Conservation (phyloP, 2,888 invertebrate species). For the Conomelus anceps region DNA sequence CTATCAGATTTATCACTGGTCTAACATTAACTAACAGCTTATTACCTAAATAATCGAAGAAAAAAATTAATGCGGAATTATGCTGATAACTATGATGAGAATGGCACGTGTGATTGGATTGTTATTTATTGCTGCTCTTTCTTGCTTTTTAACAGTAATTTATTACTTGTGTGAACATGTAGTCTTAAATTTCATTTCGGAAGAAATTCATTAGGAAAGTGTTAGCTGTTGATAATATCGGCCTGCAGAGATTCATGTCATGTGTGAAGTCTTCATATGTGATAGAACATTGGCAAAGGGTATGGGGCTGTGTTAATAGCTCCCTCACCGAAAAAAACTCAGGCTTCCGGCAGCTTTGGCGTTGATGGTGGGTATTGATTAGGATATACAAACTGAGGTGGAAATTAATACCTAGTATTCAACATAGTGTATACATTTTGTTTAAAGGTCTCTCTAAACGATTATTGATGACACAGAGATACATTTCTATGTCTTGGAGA, state of each 20-base stretch:
- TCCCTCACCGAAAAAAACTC: too few relatives aligned
- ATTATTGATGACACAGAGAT: too few relatives aligned
- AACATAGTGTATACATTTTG: too few relatives aligned
- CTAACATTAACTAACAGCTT: background rate
- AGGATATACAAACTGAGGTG: too few relatives aligned
- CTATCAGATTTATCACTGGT: background rate
- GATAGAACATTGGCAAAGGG: too few relatives aligned
- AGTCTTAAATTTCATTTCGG: background rate
- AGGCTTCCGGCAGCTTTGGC: too few relatives aligned
- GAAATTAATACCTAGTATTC: too few relatives aligned
- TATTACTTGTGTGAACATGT: background rate
- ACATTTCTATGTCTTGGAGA: too few relatives aligned
- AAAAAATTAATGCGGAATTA: background rate
- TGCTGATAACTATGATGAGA: background rate
- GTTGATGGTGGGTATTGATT: too few relatives aligned
- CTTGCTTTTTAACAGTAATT: background rate
- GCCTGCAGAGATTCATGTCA: background rate
- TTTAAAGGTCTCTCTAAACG: too few relatives aligned
- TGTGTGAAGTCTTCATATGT: too few relatives aligned
- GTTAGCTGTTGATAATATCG: background rate
- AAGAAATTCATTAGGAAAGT: background rate
- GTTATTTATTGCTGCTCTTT: background rate
- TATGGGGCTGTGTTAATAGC: too few relatives aligned
- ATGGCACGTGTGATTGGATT: background rate
- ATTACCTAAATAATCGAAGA: background rate